These are phyloP conservation scores for Ischnus inquisitorius DNA, from an alignment of 2,888 invertebrate genomes.

Conservation along the genomic window DNA sequence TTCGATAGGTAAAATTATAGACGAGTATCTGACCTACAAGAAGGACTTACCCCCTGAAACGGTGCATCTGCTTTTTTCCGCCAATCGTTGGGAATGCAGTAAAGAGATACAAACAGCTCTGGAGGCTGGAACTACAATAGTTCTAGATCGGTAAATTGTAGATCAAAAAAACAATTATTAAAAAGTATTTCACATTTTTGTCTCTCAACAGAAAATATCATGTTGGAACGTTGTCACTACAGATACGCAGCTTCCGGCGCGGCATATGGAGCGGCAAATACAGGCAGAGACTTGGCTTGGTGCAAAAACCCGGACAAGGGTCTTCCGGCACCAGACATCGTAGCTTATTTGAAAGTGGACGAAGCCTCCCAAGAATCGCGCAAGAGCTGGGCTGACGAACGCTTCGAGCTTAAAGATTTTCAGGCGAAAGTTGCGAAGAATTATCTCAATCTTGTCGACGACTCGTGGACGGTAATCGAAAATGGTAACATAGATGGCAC, in stretches of 20 bases:
- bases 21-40: constrained; percentile 91
- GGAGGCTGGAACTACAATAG: constrained; percentile 91
- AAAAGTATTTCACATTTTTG: neutral
- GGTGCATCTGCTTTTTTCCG: constrained; percentile 96
- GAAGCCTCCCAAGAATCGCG: constrained; percentile 88
- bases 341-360: constrained; percentile 91
- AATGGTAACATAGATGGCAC: constrained; percentile 86
- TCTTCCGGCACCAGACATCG: constrained; percentile 94
- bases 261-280: constrained; percentile 80
- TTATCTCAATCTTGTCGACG: constrained; percentile 89
- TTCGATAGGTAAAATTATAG: constrained; percentile 92
- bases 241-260: constrained; percentile 83
- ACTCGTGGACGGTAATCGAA: constrained; percentile 90
- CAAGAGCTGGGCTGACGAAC: constrained; percentile 93
- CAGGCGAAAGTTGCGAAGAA: constrained; percentile 91
- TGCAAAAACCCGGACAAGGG: constrained; percentile 95
- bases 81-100: constrained; percentile 97
- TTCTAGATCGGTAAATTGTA: constrained; percentile 97
- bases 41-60: constrained; percentile 88
- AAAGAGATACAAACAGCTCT: constrained; percentile 90
- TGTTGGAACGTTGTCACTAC: neutral
- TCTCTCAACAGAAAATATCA: neutral
- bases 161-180: neutral
- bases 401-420: constrained; percentile 90
- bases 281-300: constrained; percentile 93